These are phyloP conservation scores for Scaptomyza pallida DNA, from an alignment of 1,140 invertebrate species.

Conservation along the genomic window DNA sequence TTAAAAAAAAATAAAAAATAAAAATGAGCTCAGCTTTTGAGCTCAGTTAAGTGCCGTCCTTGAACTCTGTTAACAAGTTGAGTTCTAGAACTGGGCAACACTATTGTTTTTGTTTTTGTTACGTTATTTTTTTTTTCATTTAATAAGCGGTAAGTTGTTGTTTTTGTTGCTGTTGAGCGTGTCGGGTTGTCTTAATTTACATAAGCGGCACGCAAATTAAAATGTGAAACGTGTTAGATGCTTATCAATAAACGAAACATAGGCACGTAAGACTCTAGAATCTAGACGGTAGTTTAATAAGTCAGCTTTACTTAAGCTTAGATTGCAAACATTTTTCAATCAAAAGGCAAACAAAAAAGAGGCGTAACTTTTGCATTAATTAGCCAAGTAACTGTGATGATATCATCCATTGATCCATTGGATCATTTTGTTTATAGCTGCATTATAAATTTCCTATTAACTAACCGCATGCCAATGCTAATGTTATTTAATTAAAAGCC, in stretches of 20 bases:
- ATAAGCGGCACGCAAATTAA: conserved; percentile 71
- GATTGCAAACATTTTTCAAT: conserved; percentile 15
- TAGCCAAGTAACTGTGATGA: conserved; percentile 14
- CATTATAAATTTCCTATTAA: conserved; percentile 32
- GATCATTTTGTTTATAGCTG: background rate
- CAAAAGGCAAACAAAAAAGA: conserved; percentile 1
- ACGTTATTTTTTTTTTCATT: conserved; percentile 18
- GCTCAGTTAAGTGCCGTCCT: conserved; percentile 31
- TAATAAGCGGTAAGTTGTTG: conserved; percentile 12
- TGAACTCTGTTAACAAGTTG: conserved; percentile 32
- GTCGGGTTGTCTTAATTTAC: conserved; percentile 54
- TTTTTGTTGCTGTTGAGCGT: conserved; percentile 34
- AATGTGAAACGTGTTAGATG: conserved; percentile 75
- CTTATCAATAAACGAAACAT: conserved; percentile 59
- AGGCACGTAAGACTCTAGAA: conserved; percentile 36
- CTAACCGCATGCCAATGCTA: conserved; percentile 61
- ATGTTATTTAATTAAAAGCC: conserved; percentile 28
- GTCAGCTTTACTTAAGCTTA: conserved; percentile 3
- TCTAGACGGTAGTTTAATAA: background rate
- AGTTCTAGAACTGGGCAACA: conserved; percentile 22
- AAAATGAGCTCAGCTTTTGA: too few species aligned
- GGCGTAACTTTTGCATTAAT: background rate
- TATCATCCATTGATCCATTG: conserved; percentile 32
- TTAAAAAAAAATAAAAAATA: conserved; percentile 16
- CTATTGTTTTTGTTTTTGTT: conserved; percentile 24